Conservation (phyloP, 2,888 invertebrate genomes). For the Phaedon cochleariae region DNA sequence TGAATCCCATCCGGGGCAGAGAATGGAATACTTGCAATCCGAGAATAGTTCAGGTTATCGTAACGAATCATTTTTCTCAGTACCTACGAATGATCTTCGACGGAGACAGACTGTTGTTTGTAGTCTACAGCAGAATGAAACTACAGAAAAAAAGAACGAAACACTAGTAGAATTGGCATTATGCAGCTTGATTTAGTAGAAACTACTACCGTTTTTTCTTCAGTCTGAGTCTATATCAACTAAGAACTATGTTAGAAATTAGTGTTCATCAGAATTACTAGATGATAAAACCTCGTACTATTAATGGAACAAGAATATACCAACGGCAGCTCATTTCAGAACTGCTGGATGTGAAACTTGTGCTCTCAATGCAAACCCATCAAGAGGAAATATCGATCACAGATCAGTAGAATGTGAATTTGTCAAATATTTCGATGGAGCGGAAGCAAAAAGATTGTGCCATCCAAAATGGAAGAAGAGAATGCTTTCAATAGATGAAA, state of each 20-base stretch:
- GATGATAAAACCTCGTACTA: neutral
- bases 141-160: neutral
- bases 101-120: constrained; percentile 27
- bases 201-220: neutral
- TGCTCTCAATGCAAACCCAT: neutral
- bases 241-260: neutral
- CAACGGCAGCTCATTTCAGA: neutral
- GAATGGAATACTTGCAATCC: constrained; percentile 36
- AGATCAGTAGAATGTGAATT: neutral
- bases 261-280: neutral
- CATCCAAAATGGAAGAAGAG: neutral
- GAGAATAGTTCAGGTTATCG: constrained; percentile 39
- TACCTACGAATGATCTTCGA: constrained; percentile 33
- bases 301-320: too few relatives aligned
- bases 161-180: neutral
- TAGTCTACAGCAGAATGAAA: neutral
- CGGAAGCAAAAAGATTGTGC: neutral
- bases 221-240: neutral
- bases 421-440: neutral
- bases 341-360: neutral
- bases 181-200: neutral
- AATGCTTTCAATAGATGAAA: neutral
- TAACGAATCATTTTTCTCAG: constrained; percentile 30
- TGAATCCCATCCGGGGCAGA: constrained; percentile 40
- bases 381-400: neutral